A percentile compares a stretch with the other conserved stretches of the same genome.
Evolutionary conservation across 2,888 invertebrate genomes (phyloP).

Genomic region (Sympetrum striolatum): DNA sequence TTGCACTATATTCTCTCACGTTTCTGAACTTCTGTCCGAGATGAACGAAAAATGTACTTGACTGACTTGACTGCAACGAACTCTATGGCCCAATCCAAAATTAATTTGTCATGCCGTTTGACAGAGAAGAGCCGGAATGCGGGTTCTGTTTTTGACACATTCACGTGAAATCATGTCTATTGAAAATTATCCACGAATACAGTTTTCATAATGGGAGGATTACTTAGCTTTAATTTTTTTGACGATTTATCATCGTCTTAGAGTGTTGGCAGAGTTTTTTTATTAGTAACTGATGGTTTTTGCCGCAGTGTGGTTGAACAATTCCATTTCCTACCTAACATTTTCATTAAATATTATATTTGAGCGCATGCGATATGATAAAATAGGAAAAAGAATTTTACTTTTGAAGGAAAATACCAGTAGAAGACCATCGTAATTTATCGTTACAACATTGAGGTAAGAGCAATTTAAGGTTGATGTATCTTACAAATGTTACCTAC

Average conservation of each 20-base stretch:
- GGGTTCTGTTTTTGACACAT: background rate
- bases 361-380: background rate
- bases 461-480: background rate
- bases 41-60: too few relatives aligned
- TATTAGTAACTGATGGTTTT: background rate
- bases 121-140: background rate
- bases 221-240: background rate
- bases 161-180: background rate
- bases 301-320: background rate
- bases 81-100: background rate
- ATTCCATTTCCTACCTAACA: background rate
- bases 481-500: too few relatives aligned
- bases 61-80: too few relatives aligned
- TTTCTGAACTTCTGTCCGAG: too few relatives aligned
- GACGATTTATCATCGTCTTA: background rate
- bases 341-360: background rate
- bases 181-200: background rate
- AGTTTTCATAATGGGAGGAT: background rate
- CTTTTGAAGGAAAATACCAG: background rate
- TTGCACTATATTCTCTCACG: too few relatives aligned
- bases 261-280: background rate
- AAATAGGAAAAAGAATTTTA: background rate
- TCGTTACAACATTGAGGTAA: background rate
- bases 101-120: background rate
- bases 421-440: background rate